phyloP scores from a whole-genome alignment of 1,140 invertebrate genomes.

The Cydia strobilella region DNA sequence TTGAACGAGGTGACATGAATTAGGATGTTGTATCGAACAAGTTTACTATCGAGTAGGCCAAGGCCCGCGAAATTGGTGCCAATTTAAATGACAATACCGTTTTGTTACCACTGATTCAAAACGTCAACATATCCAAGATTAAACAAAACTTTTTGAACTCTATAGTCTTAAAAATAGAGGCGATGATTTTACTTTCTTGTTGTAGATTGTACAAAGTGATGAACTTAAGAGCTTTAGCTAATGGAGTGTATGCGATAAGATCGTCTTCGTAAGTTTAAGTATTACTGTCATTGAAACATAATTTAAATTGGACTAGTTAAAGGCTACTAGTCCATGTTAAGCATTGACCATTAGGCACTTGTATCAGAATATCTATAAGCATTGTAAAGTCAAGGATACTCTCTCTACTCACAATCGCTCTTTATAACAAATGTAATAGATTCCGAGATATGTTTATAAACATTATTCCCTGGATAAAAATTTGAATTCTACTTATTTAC shows the following conservation, averaged over 20 bases:
- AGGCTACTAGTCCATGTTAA: not conserved
- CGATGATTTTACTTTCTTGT: not conserved
- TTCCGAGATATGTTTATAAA: no score
- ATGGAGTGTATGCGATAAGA: not conserved
- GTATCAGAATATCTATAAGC: no score
- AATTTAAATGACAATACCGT: not conserved
- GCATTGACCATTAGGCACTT: no score
- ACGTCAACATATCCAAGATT: not conserved
- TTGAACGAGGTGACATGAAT: conserved; percentile 2
- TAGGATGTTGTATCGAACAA: not conserved
- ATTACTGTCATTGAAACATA: not conserved
- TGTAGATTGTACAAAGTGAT: not conserved
- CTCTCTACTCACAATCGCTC: no score
- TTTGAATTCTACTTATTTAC: no score
- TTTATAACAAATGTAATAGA: no score
- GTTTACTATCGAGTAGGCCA: not conserved
- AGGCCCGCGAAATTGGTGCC: conserved; percentile 2
- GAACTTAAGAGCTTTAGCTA: conserved; percentile 5
- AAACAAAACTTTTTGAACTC: not conserved
- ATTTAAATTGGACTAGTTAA: not conserved
- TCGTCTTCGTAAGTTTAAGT: not conserved
- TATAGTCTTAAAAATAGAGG: not conserved
- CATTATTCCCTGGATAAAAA: no score
- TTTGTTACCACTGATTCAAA: not conserved
- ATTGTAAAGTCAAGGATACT: no score